Evolutionary conservation across 2,888 invertebrate genomes (phyloP), one percentile per base, ranked within the genome.

Genomic region (Nudaria mundana): DNA sequence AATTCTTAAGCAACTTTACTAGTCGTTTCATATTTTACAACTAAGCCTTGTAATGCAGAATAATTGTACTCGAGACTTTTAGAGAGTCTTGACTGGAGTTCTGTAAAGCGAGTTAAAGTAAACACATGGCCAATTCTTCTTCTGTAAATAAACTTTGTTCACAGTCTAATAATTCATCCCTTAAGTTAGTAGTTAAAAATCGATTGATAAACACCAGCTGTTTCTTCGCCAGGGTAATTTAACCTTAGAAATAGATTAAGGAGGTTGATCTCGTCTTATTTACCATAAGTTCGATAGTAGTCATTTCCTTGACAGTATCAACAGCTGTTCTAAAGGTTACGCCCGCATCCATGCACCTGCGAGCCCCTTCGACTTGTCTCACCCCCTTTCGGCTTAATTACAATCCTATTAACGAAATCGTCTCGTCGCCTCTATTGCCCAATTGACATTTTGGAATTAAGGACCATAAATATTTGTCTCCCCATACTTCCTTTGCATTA

Each of bases 261-360:
- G 41, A 68, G 60, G 52, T 20, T 54, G 54, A 40, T 48, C 46
- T 67, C 54, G 59, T 71, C 63, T 71, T 67, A 68, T 72, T 74
- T 69, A 63, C 63, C 68, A 63, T 63, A 50, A 58, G 59, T 44
- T 49, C 55, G 68, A 71, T 72, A 65, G 63, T 59, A 71, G 71
- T 60, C 62, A 73, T 79, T 84, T 79, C 78, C 77, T 76, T 60
- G 65, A 63, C 69, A 64, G 71, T 53, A 64, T 63, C 67, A 80
- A 76, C 87, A 86, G 87, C 85, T 88, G 87, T 80, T 76, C 55
- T 63, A 77, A 83, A 83, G 81, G 81, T 81, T 78, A 84, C 82
- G 75, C 82, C 82, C 75, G 71, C 68, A 72, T 74, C 71, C 71
- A 70, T 66, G 78, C 87, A 88, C 87, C 87, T 87, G 87, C 83